Evolutionary conservation across 2,113 vertebrate species (phyloP), one percentile per base, ranked within the genome.

Genomic region (Macrotus californicus): DNA sequence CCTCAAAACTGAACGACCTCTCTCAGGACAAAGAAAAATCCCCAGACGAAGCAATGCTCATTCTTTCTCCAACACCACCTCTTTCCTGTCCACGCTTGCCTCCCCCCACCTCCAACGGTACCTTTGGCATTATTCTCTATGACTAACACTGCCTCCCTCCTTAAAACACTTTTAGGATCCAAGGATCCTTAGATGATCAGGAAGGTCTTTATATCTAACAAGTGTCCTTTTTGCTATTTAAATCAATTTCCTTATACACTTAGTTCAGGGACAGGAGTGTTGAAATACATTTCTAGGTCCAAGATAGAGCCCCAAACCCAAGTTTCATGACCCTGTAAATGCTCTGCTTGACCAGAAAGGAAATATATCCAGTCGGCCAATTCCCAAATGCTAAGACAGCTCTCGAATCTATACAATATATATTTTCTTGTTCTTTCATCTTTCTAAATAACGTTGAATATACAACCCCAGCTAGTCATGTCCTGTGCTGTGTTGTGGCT

Each of bases 21-120:
- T 96, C 31, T 56, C 69, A 94, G 87, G 84, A 95, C 81, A 79
- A 84, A 91, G 26, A 79, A 81, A 86, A 89, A 36, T 61, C 59
- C 80, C 18, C n/a, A 64, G 77, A 85, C 22, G 26, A 66, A 77
- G 4, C 29, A n/a, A 59, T 24, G 76, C 21, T 41, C 41, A 2
- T 15, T 66, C 39, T 79, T 89, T 84, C 43, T 93, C 61, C 7
- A 66, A 11, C 1, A 31, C 7, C 85, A 59, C 41, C 31, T 83
- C 66, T 88, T 41, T 59, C n/a, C 54, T 34, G n/a, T 26, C 21
- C 0, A 7, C 31, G 39, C n/a, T 24, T 36, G 56, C 39, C 43
- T 14, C 29, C 61, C 59, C 59, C 75, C 29, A 3, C 9, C 13
- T 5, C 56, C 50, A 59, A 31, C 41, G 15, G 22, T 7, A 36